These are phyloP conservation scores for Zelleria hepariella DNA, from an alignment of 2,888 invertebrate genomes.

Conservation along the genomic window DNA sequence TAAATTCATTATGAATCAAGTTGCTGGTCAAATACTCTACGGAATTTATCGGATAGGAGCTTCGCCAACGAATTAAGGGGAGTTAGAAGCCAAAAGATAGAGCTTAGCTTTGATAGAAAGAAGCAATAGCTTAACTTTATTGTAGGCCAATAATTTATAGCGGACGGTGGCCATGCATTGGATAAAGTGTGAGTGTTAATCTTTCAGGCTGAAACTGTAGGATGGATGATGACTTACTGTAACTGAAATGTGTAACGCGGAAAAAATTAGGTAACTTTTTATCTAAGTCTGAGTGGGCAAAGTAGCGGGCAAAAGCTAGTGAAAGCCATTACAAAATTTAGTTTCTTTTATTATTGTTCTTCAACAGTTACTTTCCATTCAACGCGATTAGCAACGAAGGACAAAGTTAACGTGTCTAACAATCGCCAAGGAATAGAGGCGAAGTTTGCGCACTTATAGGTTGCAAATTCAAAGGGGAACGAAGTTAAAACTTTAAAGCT, in stretches of 20 bases:
- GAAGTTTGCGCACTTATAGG: background rate
- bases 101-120: background rate
- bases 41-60: background rate
- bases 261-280: no score
- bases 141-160: no score
- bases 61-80: background rate
- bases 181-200: no score
- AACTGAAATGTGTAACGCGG: no score
- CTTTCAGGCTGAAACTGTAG: no score
- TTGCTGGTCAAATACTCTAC: background rate
- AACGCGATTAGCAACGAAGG: background rate
- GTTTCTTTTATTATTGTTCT: no score
- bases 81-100: background rate
- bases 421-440: background rate
- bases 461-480: background rate
- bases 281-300: no score
- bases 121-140: no score
- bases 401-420: background rate
- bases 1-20: conserved; percentile 4
- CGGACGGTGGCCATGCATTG: no score
- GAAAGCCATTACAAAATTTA: no score
- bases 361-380: background rate
- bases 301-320: no score
- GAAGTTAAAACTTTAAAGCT: background rate
- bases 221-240: no score